A percentile compares a stretch with the other conserved stretches of the same genome.
Conservation (phyloP, 2,888 invertebrate species). For the Psylliodes chrysocephalus region DNA sequence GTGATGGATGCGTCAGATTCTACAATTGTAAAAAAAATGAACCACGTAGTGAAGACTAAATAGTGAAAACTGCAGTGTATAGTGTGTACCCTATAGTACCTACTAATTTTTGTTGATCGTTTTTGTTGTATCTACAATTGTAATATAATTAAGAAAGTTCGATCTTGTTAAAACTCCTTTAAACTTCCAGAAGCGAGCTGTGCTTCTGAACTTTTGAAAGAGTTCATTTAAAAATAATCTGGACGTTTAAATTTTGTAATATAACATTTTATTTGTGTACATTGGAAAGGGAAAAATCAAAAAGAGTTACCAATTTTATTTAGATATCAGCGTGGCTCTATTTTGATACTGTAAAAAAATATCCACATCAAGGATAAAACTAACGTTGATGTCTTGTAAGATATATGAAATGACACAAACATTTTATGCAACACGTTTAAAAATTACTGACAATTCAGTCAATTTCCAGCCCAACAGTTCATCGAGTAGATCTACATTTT, state of each 20-base stretch:
- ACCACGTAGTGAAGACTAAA: slow-evolving; percentile 47
- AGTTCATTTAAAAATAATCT: slow-evolving; percentile 41
- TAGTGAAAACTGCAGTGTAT: slow-evolving; percentile 42
- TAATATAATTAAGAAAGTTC: slow-evolving; percentile 40
- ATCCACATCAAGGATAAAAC: slow-evolving; percentile 42
- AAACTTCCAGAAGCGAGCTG: slow-evolving; percentile 29
- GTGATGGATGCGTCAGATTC: slow-evolving; percentile 47
- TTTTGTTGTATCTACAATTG: slow-evolving; percentile 43
- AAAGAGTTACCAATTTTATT: slow-evolving; percentile 42
- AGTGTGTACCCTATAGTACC: slow-evolving; percentile 43
- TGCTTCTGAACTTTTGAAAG: slow-evolving; percentile 41
- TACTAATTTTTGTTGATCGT: slow-evolving; percentile 39
- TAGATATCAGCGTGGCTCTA: slow-evolving; percentile 44
- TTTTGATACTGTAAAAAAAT: slow-evolving; percentile 46
- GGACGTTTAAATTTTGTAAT: slow-evolving; percentile 43
- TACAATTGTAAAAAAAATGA: slow-evolving; percentile 47
- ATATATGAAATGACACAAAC: slow-evolving; percentile 25
- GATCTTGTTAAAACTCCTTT: slow-evolving; percentile 42
- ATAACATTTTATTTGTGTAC: slow-evolving; percentile 44
- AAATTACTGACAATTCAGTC: background rate
- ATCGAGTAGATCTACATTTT: too few relatives aligned
- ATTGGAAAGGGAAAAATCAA: slow-evolving; percentile 45
- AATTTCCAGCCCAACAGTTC: slow-evolving; percentile 23
- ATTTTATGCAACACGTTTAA: slow-evolving; percentile 7
- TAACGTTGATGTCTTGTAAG: slow-evolving; percentile 43